Conservation (phyloP, 2,888 invertebrate genomes). For the Caenorhabditis imperialis region DNA sequence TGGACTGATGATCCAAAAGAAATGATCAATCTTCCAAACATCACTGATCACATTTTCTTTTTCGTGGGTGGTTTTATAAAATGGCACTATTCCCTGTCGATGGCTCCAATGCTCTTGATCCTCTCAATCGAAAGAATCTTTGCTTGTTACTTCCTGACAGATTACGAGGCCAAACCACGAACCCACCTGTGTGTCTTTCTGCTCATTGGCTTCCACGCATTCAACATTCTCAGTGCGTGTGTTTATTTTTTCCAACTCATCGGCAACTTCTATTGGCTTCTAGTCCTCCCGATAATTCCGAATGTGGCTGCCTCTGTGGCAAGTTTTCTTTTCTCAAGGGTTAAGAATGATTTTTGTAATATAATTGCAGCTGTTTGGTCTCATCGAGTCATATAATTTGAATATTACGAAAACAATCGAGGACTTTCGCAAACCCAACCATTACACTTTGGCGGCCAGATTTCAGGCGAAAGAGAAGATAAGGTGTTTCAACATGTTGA, state of each 20-base stretch:
- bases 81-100: slow-evolving; percentile 39
- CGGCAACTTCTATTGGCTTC: too few relatives aligned
- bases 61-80: slow-evolving; percentile 36
- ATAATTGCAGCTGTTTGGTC: slow-evolving; percentile 15
- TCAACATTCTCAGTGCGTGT: neutral
- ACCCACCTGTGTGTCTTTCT: slow-evolving; percentile 10
- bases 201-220: slow-evolving; percentile 5
- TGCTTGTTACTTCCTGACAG: slow-evolving; percentile 31
- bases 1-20: slow-evolving; percentile 10
- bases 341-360: too few relatives aligned
- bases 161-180: slow-evolving; percentile 29
- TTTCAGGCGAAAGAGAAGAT: slow-evolving; percentile 42
- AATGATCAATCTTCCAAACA: slow-evolving; percentile 15
- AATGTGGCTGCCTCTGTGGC: too few relatives aligned
- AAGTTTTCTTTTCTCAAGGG: too few relatives aligned
- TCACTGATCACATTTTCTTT: neutral
- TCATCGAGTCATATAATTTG: slow-evolving; percentile 10
- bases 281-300: too few relatives aligned
- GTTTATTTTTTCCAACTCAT: too few relatives aligned
- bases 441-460: slow-evolving; percentile 33
- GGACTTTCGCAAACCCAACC: slow-evolving; percentile 1
- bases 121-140: slow-evolving; percentile 26
- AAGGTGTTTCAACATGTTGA: slow-evolving; percentile 25
- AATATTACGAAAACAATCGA: slow-evolving; percentile 5
- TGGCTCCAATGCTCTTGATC: slow-evolving; percentile 16